Evolutionary conservation across 53 echinoderm and acorn worm genomes (phyloP).

Genomic region (Patiria pectinifera): DNA sequence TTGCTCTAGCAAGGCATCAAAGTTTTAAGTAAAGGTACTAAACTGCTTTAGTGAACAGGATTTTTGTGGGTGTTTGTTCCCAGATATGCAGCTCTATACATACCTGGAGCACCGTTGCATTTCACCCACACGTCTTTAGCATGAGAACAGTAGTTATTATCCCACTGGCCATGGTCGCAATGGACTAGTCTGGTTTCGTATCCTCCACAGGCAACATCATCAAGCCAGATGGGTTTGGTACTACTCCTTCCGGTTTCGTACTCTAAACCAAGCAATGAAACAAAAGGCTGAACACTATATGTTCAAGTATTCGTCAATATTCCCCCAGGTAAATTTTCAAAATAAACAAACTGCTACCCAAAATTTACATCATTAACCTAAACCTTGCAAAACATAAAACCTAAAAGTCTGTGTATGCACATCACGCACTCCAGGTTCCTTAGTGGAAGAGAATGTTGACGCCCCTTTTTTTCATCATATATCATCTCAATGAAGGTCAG

Average conservation of each 20-base stretch:
- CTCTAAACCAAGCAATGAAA: neutral
- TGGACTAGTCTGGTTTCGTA: slow-evolving; percentile 33
- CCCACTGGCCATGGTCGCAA: neutral
- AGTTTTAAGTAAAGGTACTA: neutral
- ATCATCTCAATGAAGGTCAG: too few relatives aligned
- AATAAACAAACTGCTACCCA: neutral
- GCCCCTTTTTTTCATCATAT: too few relatives aligned
- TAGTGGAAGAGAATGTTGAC: too few relatives aligned
- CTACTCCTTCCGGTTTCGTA: neutral
- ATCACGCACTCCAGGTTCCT: too few relatives aligned
- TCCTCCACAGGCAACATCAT: slow-evolving; percentile 26
- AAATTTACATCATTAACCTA: too few relatives aligned
- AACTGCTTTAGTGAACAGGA: neutral
- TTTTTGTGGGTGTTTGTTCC: too few relatives aligned
- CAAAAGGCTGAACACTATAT: neutral
- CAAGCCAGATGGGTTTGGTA: slow-evolving; percentile 11
- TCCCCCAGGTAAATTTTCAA: neutral
- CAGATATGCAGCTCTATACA: neutral
- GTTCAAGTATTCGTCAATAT: neutral
- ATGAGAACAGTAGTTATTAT: neutral
- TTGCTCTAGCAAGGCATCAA: too few relatives aligned
- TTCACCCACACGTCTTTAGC: neutral
- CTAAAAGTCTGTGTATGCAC: too few relatives aligned
- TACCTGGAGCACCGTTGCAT: neutral
- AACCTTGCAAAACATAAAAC: too few relatives aligned